Base-by-base conservation (phyloP, 2,797 vertebrate species). In the Xiphophorus birchmanni region DNA sequence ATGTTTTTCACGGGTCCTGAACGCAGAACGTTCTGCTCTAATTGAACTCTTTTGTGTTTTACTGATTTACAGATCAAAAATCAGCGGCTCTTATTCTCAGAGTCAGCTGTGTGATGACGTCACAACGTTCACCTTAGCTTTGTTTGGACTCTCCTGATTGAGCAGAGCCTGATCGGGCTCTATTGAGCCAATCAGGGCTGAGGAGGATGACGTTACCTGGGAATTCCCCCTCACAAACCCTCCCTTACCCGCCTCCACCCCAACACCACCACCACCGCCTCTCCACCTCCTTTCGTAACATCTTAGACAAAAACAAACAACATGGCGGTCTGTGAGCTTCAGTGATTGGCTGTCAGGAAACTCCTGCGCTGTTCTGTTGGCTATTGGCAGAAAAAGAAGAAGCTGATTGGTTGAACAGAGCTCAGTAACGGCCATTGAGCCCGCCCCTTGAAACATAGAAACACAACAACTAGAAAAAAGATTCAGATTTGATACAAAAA, bases 191-290 rank as follows among this genome's bases (percentile, higher is more conserved):
- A 94, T 93, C 75, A 23, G n/a, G n/a, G 44, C 15, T 76, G 77
- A 69, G 10, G 13, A 29, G 32, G 47, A 26, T 85, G 83, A 93
- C 90, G 92, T 95, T 90, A 95, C 23, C 35, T 48, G 69, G 93
- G 91, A 89, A 88, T 94, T 88, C 92, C 93, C 90, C 76, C 2
- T 10, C 45, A 54, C 18, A 12, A 11, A 35, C 45, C 5, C 23
- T 12, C 54, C 26, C 54, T 56, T 52, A 18, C 6, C 12, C 74
- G 1, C 63, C 48, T 17, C 74, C 35, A 50, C 21, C 48, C 48
- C 48, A 56, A 11, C 26, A 56, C 23, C 54, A 47, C 17, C 48
- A 47, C 48, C 48, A 18, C 56, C 26, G 4, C 26, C 26, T 58
- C 10, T 13, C 56, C 56, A 13, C 56, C 58, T 60, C 82, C 90